Evolutionary conservation across 2,113 vertebrate genomes (phyloP).

Genomic region (Notothenia coriiceps): DNA sequence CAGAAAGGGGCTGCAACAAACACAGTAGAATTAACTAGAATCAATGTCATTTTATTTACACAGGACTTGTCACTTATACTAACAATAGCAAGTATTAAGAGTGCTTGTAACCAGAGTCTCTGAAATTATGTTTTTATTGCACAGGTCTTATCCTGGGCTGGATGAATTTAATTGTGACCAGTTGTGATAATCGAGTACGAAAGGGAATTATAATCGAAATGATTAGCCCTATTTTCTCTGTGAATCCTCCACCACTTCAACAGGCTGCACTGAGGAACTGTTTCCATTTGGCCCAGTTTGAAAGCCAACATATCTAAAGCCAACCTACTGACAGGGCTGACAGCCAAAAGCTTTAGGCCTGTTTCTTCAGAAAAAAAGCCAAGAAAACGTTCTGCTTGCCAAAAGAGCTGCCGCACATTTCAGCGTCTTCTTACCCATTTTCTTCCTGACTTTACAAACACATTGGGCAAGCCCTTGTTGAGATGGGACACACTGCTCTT

Average conservation of each 20-base stretch:
- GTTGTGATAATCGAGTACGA: too few relatives aligned
- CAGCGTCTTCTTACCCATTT: background rate
- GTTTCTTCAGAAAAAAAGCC: slow-evolving; percentile 15
- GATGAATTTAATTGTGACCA: too few relatives aligned
- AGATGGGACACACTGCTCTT: background rate
- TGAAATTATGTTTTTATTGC: background rate
- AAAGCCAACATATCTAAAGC: slow-evolving; percentile 31
- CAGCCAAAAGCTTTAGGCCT: slow-evolving; percentile 28
- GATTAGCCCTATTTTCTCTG: background rate
- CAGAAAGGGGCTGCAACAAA: slow-evolving; percentile 69
- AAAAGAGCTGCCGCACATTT: background rate
- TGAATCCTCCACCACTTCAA: slow-evolving; percentile 15
- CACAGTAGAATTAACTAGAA: slow-evolving; percentile 3
- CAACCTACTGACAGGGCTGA: slow-evolving; percentile 26
- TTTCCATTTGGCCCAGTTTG: slow-evolving; percentile 44
- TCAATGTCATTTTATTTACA: background rate
- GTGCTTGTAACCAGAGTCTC: background rate
- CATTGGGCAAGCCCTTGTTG: slow-evolving; percentile 1
- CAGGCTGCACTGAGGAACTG: background rate
- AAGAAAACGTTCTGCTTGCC: slow-evolving; percentile 13
- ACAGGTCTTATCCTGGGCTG: background rate
- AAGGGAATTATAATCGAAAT: too few relatives aligned
- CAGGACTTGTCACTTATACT: background rate
- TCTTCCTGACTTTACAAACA: background rate
- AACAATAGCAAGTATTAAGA: background rate